Evolutionary conservation across 2,113 vertebrate genomes (phyloP).

Genomic region (Callopanchax toddi): DNA sequence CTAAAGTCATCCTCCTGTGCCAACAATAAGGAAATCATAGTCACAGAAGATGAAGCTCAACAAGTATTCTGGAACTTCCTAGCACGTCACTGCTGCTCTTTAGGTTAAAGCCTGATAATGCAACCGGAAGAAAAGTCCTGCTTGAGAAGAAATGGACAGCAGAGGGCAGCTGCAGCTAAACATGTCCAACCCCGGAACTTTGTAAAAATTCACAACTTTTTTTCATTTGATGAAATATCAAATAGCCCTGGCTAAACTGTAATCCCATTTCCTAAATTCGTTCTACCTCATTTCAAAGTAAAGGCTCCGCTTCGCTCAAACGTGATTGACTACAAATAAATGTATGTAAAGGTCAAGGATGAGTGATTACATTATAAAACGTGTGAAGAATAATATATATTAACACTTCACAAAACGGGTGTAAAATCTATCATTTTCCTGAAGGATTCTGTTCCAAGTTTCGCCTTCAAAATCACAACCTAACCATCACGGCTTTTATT

Average conservation of each 20-base stretch:
- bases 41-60: no score
- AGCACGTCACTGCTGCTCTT: no score
- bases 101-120: not conserved
- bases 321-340: not conserved
- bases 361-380: no score
- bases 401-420: not conserved
- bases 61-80: no score
- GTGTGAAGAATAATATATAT: not conserved
- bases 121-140: not conserved
- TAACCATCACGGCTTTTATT: not conserved
- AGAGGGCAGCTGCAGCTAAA: conserved; percentile 67
- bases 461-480: no score
- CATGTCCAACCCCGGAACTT: conserved; percentile 71
- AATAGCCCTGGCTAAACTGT: not conserved
- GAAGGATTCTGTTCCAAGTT: not conserved
- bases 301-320: not conserved
- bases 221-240: not conserved
- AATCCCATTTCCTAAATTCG: no score
- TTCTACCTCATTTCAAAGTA: conserved; percentile 30
- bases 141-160: conserved; percentile 20
- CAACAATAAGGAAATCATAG: no score
- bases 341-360: no score
- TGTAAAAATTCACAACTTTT: not conserved
- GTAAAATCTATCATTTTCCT: not conserved
- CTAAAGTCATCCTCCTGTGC: no score